Evolutionary conservation across 2,113 vertebrate genomes (phyloP).

Genomic region (Oriolus oriolus): DNA sequence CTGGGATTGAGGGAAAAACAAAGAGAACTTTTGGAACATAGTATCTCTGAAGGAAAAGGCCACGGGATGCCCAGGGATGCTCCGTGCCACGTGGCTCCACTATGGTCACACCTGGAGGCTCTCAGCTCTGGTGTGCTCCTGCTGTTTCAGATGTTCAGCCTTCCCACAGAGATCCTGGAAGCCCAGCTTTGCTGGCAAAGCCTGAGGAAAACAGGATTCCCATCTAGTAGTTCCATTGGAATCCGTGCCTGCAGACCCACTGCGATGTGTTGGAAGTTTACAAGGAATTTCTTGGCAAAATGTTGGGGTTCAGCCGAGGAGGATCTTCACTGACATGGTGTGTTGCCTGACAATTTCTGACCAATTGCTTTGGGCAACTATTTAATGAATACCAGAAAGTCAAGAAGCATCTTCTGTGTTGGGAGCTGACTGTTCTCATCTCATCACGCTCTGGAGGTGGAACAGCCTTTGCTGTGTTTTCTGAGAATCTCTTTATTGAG

Average conservation of each 20-base stretch:
- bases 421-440: background rate
- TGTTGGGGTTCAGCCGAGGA: background rate
- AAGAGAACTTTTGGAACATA: background rate
- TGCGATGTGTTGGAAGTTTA: background rate
- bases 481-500: background rate
- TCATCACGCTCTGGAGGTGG: background rate
- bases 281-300: background rate
- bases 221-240: background rate
- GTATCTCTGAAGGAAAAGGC: background rate
- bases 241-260: accelerated
- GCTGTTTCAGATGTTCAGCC: background rate
- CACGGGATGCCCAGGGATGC: background rate
- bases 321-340: background rate
- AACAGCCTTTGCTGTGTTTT: background rate
- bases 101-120: background rate
- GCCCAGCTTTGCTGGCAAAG: background rate
- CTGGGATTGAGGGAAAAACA: background rate
- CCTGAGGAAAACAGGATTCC: background rate
- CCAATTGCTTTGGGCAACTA: background rate
- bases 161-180: background rate
- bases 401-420: background rate
- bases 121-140: background rate
- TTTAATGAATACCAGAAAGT: background rate
- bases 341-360: background rate
- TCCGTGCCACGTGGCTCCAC: accelerated